Conservation (phyloP, 2,113 vertebrate species). For the Anoplopoma fimbria region DNA sequence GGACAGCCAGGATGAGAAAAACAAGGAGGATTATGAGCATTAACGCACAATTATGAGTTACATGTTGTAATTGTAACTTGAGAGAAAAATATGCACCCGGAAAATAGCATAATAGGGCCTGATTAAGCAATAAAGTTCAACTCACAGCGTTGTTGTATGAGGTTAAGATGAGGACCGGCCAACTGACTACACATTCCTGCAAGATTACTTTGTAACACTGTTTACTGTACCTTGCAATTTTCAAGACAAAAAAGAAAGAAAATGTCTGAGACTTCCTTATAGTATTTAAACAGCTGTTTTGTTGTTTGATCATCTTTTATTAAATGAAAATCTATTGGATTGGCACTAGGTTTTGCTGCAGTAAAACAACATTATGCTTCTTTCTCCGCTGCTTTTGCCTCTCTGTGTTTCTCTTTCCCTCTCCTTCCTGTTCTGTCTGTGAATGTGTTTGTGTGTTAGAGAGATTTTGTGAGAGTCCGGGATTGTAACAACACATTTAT, state of each 20-base stretch:
- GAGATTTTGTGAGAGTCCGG: background rate
- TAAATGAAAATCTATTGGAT: background rate
- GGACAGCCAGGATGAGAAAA: no score
- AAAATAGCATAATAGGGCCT: no score
- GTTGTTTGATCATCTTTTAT: no score
- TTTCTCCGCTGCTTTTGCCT: background rate
- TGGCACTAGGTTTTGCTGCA: no score
- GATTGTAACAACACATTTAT: slow-evolving; percentile 47
- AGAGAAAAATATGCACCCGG: no score
- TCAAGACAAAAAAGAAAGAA: no score
- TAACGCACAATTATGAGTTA: no score
- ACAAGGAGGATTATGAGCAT: no score
- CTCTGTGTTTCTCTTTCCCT: background rate
- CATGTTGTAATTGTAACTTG: no score
- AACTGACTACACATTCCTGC: background rate
- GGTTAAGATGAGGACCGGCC: background rate
- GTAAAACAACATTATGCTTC: background rate
- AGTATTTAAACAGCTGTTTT: background rate
- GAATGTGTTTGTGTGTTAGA: background rate
- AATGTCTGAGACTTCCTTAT: background rate
- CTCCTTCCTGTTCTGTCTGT: background rate
- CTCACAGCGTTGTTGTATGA: background rate
- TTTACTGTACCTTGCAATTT: no score
- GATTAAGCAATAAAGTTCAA: no score
- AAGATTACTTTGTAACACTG: background rate